Evolutionary conservation across 1,140 invertebrate genomes (phyloP), one percentile per base, ranked within the genome.

Genomic region (Oscheius sp.): DNA sequence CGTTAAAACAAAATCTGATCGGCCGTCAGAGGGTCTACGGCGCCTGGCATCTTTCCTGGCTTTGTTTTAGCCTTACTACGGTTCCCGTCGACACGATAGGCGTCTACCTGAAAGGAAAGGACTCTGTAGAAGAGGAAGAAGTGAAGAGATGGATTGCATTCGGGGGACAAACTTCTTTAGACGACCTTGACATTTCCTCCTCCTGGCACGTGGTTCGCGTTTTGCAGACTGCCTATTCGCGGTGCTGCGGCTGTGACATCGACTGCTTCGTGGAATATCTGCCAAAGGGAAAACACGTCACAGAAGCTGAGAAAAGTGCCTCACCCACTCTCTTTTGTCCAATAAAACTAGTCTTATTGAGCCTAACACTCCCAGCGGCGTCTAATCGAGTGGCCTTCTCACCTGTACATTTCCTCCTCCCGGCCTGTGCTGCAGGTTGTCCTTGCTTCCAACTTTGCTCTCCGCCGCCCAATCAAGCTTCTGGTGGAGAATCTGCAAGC

Each of bases 391-490:
- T n/a, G n/a, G n/a, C n/a, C n/a, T n/a, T n/a, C n/a, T n/a, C n/a
- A 96, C 93, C 90, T 94, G 93, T 34, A 94, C 88, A 73, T 89
- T 89, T 52, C 94, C 94, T 72, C 94, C 94, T 68, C 93, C 93
- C 32, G 93, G 90, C 64, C 89, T 88, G 84, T 95, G 91, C 78
- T 91, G 91, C 15, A 93, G 90, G 85, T 97, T 97, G 42, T 93
- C 92, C 79, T 94, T 91, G 26, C 93, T 96, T 49, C 93, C 93
- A 69, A 96, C 89, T 88, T 95, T 95, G 23, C 92, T 90, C 86
- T 93, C 92, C 0, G 92, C 93, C 80, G 91, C 91, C 72, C 88
- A 92, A 75, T 94, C 91, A 7, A 94, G 85, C 85, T 94, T 94
- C 80, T 91, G 90, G 67, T 90, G 90, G 85, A 93, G 91, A 73